A percentile compares a stretch with the other conserved stretches of the same genome.
These are phyloP conservation scores for Trichomalopsis sarcophagae DNA, from an alignment of 1,140 invertebrate species.

Conservation along the genomic window DNA sequence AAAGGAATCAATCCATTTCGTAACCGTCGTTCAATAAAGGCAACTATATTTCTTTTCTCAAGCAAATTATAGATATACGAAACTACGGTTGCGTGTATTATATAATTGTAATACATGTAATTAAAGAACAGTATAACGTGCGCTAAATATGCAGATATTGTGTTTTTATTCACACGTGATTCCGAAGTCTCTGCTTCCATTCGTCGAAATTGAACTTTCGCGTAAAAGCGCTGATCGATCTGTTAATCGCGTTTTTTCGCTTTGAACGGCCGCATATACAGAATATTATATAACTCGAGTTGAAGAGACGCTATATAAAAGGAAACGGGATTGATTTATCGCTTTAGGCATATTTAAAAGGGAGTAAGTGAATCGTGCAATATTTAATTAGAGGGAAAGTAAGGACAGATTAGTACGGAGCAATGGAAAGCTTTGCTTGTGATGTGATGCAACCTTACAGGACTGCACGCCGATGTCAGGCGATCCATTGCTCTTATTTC, in stretches of 20 bases:
- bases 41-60: neutral
- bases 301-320: conserved; percentile 28
- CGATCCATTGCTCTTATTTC: conserved; percentile 54
- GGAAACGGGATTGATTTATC: conserved; percentile 2
- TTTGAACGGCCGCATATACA: neutral
- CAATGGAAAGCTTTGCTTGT: neutral
- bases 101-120: neutral
- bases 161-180: neutral
- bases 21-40: neutral
- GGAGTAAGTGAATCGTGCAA: conserved; percentile 14
- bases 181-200: conserved; percentile 11
- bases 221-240: conserved; percentile 19
- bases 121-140: too few species aligned
- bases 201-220: conserved; percentile 7
- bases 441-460: neutral
- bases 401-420: conserved; percentile 16
- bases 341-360: conserved; percentile 15
- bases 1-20: neutral
- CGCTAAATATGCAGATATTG: neutral
- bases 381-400: conserved; percentile 19
- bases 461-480: neutral
- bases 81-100: neutral
- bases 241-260: conserved; percentile 35
- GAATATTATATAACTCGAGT: conserved; percentile 4
- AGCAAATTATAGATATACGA: neutral